Evolutionary conservation across 2,888 invertebrate species (phyloP).

Genomic region (Ecdyonurus torrentis): DNA sequence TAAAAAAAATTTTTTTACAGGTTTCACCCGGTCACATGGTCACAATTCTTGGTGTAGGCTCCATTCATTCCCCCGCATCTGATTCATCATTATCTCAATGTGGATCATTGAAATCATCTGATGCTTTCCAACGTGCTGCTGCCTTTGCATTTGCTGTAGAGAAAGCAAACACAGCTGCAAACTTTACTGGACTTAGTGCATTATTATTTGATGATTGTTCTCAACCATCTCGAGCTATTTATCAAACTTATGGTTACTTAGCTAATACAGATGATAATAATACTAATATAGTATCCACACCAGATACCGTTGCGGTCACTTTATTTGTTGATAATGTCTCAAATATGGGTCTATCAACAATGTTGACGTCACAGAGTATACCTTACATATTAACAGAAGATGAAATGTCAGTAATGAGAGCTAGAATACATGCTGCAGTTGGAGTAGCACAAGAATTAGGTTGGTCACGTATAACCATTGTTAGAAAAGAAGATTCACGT

Average conservation of each 20-base stretch:
- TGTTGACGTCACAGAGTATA: conserved; percentile 21
- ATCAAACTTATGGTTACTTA: conserved; percentile 7
- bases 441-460: background rate
- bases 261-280: conserved; percentile 10
- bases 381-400: conserved; percentile 16
- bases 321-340: conserved; percentile 21
- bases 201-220: conserved; percentile 20
- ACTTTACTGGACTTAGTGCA: conserved; percentile 17
- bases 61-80: conserved; percentile 15
- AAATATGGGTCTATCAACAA: conserved; percentile 20
- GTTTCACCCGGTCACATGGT: conserved; percentile 16
- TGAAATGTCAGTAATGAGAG: background rate
- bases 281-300: conserved; percentile 11
- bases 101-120: conserved; percentile 21
- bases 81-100: conserved; percentile 17
- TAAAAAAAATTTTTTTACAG: conserved; percentile 11
- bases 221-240: conserved; percentile 12
- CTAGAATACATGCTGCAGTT: background rate
- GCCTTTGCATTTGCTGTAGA: conserved; percentile 27
- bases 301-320: conserved; percentile 21
- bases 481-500: background rate
- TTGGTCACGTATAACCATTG: background rate
- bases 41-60: conserved; percentile 18
- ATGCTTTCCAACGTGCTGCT: conserved; percentile 23
- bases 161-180: conserved; percentile 19